Conservation (phyloP, 2,888 invertebrate species). For the Acronicta psi region DNA sequence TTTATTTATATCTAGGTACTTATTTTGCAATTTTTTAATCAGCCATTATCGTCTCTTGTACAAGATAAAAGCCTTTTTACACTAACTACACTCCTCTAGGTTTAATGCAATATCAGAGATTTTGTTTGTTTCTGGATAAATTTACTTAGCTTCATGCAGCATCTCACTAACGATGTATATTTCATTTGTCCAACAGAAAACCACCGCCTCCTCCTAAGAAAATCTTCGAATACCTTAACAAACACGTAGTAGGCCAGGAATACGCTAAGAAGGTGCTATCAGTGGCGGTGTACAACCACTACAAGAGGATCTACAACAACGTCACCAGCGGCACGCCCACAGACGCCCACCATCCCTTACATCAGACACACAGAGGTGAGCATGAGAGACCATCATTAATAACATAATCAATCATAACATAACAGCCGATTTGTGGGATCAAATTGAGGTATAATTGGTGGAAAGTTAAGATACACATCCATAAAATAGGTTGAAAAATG, state of each 20-base stretch:
- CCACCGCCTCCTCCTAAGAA: constrained; percentile 98
- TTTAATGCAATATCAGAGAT: no score
- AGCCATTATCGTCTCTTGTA: no score
- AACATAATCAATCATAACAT: no score
- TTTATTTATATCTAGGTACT: constrained; percentile 10
- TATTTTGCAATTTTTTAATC: neutral
- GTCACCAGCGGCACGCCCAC: constrained; percentile 84
- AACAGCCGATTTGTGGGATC: no score
- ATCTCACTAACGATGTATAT: neutral
- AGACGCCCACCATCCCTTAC: constrained; percentile 91
- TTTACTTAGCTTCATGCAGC: no score
- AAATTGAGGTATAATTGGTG: no score
- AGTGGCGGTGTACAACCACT: constrained; percentile 99
- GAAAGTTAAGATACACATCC: no score
- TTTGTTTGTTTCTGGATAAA: no score
- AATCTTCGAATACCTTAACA: constrained; percentile 98
- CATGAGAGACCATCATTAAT: neutral
- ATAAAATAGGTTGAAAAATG: no score
- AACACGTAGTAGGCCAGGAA: constrained; percentile 99
- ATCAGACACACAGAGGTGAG: constrained; percentile 93
- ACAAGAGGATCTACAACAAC: constrained; percentile 99
- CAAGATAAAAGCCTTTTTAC: no score
- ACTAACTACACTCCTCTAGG: no score
- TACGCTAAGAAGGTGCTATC: constrained; percentile 99
- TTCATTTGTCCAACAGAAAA: constrained; percentile 85